Evolutionary conservation across 2,113 vertebrate genomes (phyloP).

Genomic region (Telmatochromis sp.): DNA sequence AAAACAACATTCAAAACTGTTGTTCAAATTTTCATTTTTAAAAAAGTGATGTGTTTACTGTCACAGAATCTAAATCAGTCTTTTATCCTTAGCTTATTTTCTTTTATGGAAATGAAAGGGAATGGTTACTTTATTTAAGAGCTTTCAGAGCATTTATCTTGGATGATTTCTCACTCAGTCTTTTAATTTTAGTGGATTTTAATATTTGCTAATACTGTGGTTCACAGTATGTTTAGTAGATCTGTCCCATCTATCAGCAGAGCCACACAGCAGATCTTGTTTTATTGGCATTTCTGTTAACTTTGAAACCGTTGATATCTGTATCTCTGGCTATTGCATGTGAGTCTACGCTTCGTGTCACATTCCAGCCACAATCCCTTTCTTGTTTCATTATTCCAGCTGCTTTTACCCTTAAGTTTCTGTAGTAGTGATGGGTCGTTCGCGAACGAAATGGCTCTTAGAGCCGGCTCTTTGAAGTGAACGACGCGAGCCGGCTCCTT

Average conservation of each 20-base stretch:
- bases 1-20: neutral
- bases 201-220: neutral
- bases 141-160: neutral
- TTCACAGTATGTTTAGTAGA: neutral
- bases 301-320: neutral
- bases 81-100: fast-evolving
- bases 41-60: neutral
- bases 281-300: neutral
- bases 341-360: too few species aligned
- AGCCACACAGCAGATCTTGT: neutral
- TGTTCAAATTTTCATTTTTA: neutral
- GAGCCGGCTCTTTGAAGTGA: too few species aligned
- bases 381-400: too few species aligned
- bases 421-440: too few species aligned
- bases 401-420: too few species aligned
- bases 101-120: neutral
- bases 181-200: neutral
- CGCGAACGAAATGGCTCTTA: too few species aligned
- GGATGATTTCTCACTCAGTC: neutral
- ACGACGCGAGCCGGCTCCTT: too few species aligned
- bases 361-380: too few species aligned
- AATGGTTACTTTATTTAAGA: neutral
- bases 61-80: neutral
- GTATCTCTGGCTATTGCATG: neutral
- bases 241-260: neutral